Base-by-base conservation (phyloP, 1,140 invertebrate species). In the Eulimnadia texana region DNA sequence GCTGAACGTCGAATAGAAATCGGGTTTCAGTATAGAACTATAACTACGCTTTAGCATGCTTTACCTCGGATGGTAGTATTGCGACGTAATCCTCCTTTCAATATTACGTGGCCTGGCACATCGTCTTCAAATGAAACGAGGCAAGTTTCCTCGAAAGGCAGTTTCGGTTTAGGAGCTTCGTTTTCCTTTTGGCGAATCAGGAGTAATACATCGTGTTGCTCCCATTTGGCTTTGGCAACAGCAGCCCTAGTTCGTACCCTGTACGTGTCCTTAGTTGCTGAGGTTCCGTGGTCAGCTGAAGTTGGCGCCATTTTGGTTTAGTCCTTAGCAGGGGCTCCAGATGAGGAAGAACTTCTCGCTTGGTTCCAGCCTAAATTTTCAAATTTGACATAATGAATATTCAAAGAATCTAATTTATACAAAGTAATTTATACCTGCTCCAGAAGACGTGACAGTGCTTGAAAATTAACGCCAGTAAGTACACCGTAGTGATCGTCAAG, bases 401-500 rank as follows among this genome's bases (percentile, higher is more conserved):
- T n/a, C n/a, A n/a, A n/a, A n/a, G n/a, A n/a, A n/a, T n/a, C n/a
- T n/a, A n/a, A n/a, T n/a, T n/a, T n/a, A n/a, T n/a, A n/a, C n/a
- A n/a, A n/a, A n/a, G n/a, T n/a, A n/a, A n/a, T n/a, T n/a, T 51
- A 22, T 50, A 68, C 66, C 60, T 68, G 66, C 50, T 69, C 67
- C 52, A 90, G 74, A 67, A 90, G 81, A 74, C 90, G 86, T 28
- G 86, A 84, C 0, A 91, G 76, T 2, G 88, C 86, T 73, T 90
- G 86, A 68, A 89, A 86, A 76, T 91, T 91, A 33, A 88, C 87
- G n/a, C 88, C 83, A 47, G 90, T 82, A 1, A 91, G 86, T 49
- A 88, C 87, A 1, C 85, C 86, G 68, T 91, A 91, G 73, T 90
- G 90, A 67, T 90, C 87, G 70, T 90, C 87, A 28, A 91, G 75